These are phyloP conservation scores for Scrobipalpa costella DNA, from an alignment of 2,888 invertebrate species.

Conservation along the genomic window DNA sequence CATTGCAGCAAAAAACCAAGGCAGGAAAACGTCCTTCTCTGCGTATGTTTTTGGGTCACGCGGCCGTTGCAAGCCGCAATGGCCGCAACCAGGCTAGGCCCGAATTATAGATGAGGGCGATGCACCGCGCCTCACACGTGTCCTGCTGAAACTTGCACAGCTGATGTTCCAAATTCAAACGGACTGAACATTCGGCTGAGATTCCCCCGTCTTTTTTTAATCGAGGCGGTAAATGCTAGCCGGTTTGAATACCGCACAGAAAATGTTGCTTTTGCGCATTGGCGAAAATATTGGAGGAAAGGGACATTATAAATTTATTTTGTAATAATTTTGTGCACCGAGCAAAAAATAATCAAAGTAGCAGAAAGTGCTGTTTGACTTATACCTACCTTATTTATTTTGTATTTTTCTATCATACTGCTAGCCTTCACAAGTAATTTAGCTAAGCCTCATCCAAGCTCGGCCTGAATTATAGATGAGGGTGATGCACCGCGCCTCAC, in stretches of 20 bases:
- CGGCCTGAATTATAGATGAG: slow-evolving; percentile 15
- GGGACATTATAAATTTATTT: too few species aligned
- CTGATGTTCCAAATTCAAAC: slow-evolving; percentile 12
- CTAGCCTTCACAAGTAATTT: too few species aligned
- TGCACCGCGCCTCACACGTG: slow-evolving; percentile 14
- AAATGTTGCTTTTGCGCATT: too few species aligned
- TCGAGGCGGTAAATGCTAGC: not conserved
- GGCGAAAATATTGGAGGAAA: too few species aligned
- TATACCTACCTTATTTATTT: too few species aligned
- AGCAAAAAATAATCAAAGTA: too few species aligned
- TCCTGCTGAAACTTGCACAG: slow-evolving; percentile 4
- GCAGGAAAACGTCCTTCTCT: not conserved
- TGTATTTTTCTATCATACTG: too few species aligned
- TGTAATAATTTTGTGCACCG: too few species aligned
- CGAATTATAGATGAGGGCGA: slow-evolving; percentile 15
- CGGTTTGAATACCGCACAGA: too few species aligned
- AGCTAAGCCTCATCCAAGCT: slow-evolving; percentile 9
- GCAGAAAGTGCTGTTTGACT: too few species aligned
- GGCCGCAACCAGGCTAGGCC: slow-evolving; percentile 9
- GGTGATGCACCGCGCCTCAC: slow-evolving; percentile 7
- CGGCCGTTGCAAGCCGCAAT: not conserved
- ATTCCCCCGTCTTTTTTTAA: not conserved
- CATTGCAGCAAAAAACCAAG: too few species aligned
- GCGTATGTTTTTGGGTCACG: slow-evolving; percentile 8
- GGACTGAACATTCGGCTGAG: not conserved